Percentiles rank a stretch among this genome's conserved stretches.
Conservation (phyloP, 2,113 vertebrate genomes). For the Fregata magnificens region DNA sequence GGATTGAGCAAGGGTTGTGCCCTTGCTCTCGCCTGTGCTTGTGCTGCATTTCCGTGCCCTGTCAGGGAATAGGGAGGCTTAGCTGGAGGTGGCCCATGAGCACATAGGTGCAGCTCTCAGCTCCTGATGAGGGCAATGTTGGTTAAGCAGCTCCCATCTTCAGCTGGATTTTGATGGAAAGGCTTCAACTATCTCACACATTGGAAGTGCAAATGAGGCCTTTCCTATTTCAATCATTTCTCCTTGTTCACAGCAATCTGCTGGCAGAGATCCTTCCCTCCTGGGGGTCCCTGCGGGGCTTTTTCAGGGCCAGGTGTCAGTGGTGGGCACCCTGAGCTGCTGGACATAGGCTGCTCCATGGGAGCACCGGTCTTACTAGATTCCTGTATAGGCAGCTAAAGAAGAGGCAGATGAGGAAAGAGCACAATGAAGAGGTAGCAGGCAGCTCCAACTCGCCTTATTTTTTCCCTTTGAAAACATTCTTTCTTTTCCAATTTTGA, state of each 20-base stretch:
- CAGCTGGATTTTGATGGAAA: neutral
- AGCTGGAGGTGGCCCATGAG: neutral
- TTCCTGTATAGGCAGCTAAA: neutral
- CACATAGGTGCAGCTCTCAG: neutral
- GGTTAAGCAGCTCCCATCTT: neutral
- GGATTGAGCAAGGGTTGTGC: neutral
- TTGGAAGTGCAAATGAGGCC: neutral
- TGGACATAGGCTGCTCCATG: rapidly evolving
- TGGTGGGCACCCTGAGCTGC: neutral
- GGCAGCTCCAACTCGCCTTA: neutral
- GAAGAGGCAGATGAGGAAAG: neutral
- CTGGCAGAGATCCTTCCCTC: neutral
- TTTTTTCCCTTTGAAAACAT: constrained; percentile 58
- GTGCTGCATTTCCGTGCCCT: neutral
- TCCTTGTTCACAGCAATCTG: neutral
- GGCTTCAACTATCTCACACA: neutral
- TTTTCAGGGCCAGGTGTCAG: neutral
- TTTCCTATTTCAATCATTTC: neutral
- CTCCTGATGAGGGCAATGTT: neutral
- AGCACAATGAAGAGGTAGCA: neutral
- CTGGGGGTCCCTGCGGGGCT: rapidly evolving
- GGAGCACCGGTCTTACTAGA: rapidly evolving
- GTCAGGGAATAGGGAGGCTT: neutral
- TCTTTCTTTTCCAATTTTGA: constrained; percentile 68
- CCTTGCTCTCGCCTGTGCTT: neutral